Conservation (phyloP, 2,113 vertebrate species). For the Macrotis lagotis region DNA sequence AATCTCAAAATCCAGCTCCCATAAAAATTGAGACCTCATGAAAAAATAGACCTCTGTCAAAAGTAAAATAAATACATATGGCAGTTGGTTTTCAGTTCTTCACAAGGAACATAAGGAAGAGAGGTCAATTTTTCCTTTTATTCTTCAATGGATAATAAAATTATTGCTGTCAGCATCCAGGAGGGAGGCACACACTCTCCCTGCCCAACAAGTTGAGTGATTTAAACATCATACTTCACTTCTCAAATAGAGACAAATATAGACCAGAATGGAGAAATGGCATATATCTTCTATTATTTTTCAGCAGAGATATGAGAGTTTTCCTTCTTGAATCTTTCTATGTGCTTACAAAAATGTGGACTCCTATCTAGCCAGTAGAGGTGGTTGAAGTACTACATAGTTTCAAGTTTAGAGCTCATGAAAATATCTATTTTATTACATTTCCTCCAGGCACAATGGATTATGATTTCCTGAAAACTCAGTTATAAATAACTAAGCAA, state of each 20-base stretch:
- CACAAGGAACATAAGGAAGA: rapidly evolving
- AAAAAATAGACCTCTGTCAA: background rate
- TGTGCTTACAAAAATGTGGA: background rate
- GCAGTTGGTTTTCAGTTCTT: no score
- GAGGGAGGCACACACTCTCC: background rate
- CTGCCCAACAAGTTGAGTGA: background rate
- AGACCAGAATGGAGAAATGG: background rate
- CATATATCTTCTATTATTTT: background rate
- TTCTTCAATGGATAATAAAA: background rate
- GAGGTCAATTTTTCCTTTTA: rapidly evolving
- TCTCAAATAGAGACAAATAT: background rate
- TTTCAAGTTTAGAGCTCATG: background rate
- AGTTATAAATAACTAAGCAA: background rate
- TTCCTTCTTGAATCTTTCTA: background rate
- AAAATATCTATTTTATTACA: background rate
- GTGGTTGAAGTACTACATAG: background rate
- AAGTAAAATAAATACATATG: background rate
- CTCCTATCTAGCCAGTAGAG: background rate
- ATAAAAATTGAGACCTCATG: background rate
- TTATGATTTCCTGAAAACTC: background rate
- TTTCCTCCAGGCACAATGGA: background rate
- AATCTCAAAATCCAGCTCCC: background rate
- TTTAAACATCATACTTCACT: rapidly evolving
- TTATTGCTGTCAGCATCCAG: background rate
- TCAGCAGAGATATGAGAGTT: rapidly evolving